Percentiles rank a stretch among this genome's conserved stretches.
Conservation (phyloP, 1,140 invertebrate genomes). For the Hyphantria cunea region DNA sequence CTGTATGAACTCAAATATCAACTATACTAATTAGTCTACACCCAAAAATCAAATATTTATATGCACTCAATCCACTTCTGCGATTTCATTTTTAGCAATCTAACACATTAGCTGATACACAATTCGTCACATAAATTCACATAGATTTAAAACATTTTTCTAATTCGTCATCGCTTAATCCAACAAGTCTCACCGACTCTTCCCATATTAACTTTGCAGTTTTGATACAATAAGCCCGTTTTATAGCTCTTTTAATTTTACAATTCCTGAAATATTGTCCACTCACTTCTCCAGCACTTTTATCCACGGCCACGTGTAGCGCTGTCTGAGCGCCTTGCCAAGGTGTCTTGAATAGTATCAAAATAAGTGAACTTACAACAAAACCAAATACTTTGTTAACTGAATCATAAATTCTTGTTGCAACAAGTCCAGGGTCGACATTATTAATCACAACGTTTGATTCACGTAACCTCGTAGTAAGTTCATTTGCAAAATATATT, state of each 20-base stretch:
- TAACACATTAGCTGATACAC: too few relatives aligned
- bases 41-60: too few relatives aligned
- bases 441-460: constrained; percentile 80
- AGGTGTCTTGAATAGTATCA: constrained; percentile 37
- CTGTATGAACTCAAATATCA: too few relatives aligned
- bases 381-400: constrained; percentile 16
- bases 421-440: constrained; percentile 83
- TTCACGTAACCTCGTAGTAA: constrained; percentile 82
- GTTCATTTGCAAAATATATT: constrained; percentile 84
- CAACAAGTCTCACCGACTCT: constrained; percentile 48
- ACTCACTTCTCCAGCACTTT: constrained; percentile 44
- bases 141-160: constrained; percentile 15
- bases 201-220: constrained; percentile 46
- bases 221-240: constrained; percentile 32
- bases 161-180: constrained; percentile 41
- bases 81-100: too few relatives aligned
- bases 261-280: constrained; percentile 63
- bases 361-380: constrained; percentile 9
- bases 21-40: too few relatives aligned
- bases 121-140: background rate
- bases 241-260: constrained; percentile 21
- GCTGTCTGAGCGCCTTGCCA: constrained; percentile 61
- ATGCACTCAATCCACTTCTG: too few relatives aligned
- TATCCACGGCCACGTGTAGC: constrained; percentile 49
- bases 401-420: constrained; percentile 74